Conservation (phyloP, 2,888 invertebrate species). For the Athalia rosae region DNA sequence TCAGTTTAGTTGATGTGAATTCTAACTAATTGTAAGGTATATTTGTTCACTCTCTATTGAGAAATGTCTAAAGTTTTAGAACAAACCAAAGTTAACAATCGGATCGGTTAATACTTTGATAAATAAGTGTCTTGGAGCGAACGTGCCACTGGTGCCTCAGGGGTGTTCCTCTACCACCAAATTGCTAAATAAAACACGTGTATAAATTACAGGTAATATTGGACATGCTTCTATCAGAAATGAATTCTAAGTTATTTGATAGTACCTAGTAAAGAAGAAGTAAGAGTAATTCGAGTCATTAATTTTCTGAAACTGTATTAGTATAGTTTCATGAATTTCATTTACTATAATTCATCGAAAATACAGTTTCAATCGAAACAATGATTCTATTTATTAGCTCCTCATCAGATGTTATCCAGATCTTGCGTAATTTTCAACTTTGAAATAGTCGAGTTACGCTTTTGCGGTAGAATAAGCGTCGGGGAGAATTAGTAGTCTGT, state of each 20-base stretch:
- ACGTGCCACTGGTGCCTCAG: slow-evolving; percentile 67
- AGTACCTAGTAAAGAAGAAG: slow-evolving; percentile 26
- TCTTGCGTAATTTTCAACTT: not conserved
- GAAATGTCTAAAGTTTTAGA: slow-evolving; percentile 2
- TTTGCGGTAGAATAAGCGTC: not conserved
- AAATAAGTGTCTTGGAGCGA: slow-evolving; percentile 68
- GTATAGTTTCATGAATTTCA: slow-evolving; percentile 15
- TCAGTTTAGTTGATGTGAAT: slow-evolving; percentile 15
- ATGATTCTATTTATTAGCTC: not conserved
- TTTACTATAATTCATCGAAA: slow-evolving; percentile 33
- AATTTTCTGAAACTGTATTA: slow-evolving; percentile 37
- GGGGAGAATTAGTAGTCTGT: not conserved
- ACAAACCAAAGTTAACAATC: slow-evolving; percentile 45
- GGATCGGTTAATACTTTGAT: slow-evolving; percentile 52
- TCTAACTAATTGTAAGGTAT: not conserved
- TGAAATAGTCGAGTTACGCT: not conserved
- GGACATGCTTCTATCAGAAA: slow-evolving; percentile 42
- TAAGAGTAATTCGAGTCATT: slow-evolving; percentile 43
- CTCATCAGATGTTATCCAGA: not conserved
- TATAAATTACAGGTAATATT: slow-evolving; percentile 40
- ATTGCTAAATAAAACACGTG: slow-evolving; percentile 26
- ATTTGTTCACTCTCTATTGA: slow-evolving; percentile 8
- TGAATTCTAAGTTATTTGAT: slow-evolving; percentile 40
- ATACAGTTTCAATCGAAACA: slow-evolving; percentile 17
- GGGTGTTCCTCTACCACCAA: slow-evolving; percentile 50